These are phyloP conservation scores for Lamproptera curius DNA, from an alignment of 2,888 invertebrate species.

Conservation along the genomic window DNA sequence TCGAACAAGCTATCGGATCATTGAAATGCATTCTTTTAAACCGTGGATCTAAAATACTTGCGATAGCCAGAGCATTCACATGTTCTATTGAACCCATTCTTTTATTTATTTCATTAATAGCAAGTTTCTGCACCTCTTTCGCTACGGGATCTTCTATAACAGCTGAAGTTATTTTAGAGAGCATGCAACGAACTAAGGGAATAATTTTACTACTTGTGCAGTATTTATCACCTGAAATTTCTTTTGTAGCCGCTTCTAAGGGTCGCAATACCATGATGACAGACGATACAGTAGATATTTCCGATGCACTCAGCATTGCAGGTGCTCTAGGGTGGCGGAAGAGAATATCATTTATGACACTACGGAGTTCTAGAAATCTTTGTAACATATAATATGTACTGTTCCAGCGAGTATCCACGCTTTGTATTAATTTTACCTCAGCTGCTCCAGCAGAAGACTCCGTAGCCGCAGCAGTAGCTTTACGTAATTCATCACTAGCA, in stretches of 20 bases:
- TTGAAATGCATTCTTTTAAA: constrained; percentile 26
- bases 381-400: constrained; percentile 29
- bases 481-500: not conserved
- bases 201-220: constrained; percentile 23
- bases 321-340: constrained; percentile 23
- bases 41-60: constrained; percentile 18
- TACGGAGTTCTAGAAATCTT: constrained; percentile 24
- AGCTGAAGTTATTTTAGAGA: constrained; percentile 23
- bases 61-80: not conserved
- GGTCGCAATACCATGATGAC: constrained; percentile 23
- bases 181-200: constrained; percentile 16
- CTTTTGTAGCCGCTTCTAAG: constrained; percentile 19
- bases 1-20: not conserved
- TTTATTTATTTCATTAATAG: constrained; percentile 29
- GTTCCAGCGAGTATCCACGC: constrained; percentile 35
- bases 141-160: constrained; percentile 12
- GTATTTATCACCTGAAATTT: constrained; percentile 23
- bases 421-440: constrained; percentile 9
- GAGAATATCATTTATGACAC: constrained; percentile 21
- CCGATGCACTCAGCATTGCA: constrained; percentile 25
- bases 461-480: constrained; percentile 29
- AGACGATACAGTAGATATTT: constrained; percentile 24
- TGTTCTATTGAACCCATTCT: too few species aligned
- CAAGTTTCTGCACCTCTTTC: constrained; percentile 20
- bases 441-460: too few species aligned